phyloP scores from a whole-genome alignment of 2,888 invertebrate genomes.

The Nasonovia ribisnigri region DNA sequence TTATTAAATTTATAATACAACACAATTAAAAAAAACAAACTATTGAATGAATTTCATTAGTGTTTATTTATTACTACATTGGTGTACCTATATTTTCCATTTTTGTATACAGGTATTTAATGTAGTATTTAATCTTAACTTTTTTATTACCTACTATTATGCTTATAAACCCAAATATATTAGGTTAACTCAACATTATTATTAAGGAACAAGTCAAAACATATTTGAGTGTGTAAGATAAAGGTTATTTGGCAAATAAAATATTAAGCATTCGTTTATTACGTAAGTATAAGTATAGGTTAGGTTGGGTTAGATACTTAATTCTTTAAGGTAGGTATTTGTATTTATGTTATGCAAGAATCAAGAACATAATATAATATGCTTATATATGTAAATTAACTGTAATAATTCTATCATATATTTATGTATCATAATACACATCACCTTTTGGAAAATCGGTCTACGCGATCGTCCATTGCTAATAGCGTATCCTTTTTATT shows the following conservation, averaged over 20 bases:
- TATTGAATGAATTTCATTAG: not conserved
- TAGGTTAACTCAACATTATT: not conserved
- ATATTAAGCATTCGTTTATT: not conserved
- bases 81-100: not conserved
- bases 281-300: too few relatives aligned
- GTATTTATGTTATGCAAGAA: not conserved
- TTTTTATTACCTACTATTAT: not conserved
- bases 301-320: not conserved
- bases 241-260: not conserved
- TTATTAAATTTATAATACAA: not conserved
- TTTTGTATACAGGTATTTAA: not conserved
- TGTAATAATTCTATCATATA: not conserved
- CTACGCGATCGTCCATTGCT: conserved; percentile 84
- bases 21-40: not conserved
- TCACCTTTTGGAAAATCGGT: conserved; percentile 80
- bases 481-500: conserved; percentile 86
- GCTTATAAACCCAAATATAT: not conserved
- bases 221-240: not conserved
- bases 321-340: not conserved
- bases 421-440: conserved; percentile 72
- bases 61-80: not conserved
- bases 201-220: not conserved
- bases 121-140: not conserved
- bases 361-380: not conserved
- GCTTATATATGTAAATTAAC: not conserved